A percentile compares a stretch with the other conserved stretches of the same genome.
Evolutionary conservation across 1,140 invertebrate species (phyloP).

Genomic region (Cherax quadricarinatus): DNA sequence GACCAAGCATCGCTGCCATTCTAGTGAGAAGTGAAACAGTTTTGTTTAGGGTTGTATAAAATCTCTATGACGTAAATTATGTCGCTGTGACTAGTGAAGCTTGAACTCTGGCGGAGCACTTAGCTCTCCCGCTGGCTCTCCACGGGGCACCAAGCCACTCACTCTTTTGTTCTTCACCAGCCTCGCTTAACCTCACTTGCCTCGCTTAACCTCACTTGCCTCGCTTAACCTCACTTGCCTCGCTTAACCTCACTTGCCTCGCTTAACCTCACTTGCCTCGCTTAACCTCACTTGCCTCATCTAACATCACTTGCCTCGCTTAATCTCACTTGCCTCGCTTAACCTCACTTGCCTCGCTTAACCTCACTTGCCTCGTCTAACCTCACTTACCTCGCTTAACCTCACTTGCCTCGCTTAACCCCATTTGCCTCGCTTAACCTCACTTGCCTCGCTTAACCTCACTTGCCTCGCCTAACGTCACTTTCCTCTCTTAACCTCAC

Average conservation of each 20-base stretch:
- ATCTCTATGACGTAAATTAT: conserved; percentile 15
- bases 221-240: neutral
- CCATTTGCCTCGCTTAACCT: neutral
- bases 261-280: neutral
- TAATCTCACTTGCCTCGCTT: neutral
- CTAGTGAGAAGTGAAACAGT: conserved; percentile 41
- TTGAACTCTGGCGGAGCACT: conserved; percentile 1
- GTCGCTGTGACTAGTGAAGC: conserved; percentile 19
- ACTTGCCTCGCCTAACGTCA: too few species aligned
- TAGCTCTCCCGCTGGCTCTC: conserved; percentile 11
- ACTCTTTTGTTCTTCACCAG: conserved; percentile 14
- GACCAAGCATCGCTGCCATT: conserved; percentile 41
- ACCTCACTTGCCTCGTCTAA: too few species aligned
- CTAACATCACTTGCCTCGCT: too few species aligned
- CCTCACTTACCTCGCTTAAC: neutral
- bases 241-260: neutral
- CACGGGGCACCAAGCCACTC: neutral
- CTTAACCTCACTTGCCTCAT: too few species aligned
- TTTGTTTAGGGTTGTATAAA: conserved; percentile 28
- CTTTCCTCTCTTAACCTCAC: too few species aligned
- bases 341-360: neutral
- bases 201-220: neutral
- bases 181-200: neutral
- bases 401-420: neutral
- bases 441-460: neutral